phyloP scores from a whole-genome alignment of 2,888 invertebrate species.

The Epicampocera succincta region DNA sequence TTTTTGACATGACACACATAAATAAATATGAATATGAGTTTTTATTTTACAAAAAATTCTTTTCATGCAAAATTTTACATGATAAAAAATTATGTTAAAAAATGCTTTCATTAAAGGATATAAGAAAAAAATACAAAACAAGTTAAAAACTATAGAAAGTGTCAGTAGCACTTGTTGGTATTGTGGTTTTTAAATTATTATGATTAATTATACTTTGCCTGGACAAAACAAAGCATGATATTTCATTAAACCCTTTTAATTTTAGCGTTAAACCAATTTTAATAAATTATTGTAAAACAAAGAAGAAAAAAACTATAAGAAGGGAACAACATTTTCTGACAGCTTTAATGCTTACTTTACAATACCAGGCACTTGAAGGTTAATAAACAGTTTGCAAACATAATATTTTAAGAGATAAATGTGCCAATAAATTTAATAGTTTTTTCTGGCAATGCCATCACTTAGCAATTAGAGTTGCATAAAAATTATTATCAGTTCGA shows the following conservation, averaged over 20 bases:
- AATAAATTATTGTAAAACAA: too few relatives aligned
- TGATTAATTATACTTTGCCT: constrained; percentile 41
- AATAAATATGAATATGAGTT: neutral
- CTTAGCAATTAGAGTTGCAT: too few relatives aligned
- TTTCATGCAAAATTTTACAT: neutral
- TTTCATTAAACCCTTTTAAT: neutral
- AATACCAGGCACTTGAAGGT: too few relatives aligned
- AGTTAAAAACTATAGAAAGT: constrained; percentile 35
- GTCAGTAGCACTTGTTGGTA: constrained; percentile 59
- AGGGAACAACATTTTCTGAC: too few relatives aligned
- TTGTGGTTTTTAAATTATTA: constrained; percentile 37
- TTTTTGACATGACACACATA: constrained; percentile 51
- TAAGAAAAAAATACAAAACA: constrained; percentile 3
- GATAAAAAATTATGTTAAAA: neutral
- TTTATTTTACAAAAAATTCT: constrained; percentile 1
- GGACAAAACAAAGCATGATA: constrained; percentile 3
- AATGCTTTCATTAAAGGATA: too few relatives aligned
- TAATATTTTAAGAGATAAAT: too few relatives aligned
- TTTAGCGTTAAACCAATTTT: too few relatives aligned
- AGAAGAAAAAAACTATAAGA: too few relatives aligned
- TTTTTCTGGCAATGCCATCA: neutral
- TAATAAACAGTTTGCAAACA: too few relatives aligned
- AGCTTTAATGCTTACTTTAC: too few relatives aligned
- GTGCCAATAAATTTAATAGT: neutral
- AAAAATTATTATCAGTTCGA: too few relatives aligned